Percentiles rank a stretch among this genome's conserved stretches.
These are phyloP conservation scores for Cotesia chilonis DNA, from an alignment of 1,140 invertebrate species.

Conservation along the genomic window DNA sequence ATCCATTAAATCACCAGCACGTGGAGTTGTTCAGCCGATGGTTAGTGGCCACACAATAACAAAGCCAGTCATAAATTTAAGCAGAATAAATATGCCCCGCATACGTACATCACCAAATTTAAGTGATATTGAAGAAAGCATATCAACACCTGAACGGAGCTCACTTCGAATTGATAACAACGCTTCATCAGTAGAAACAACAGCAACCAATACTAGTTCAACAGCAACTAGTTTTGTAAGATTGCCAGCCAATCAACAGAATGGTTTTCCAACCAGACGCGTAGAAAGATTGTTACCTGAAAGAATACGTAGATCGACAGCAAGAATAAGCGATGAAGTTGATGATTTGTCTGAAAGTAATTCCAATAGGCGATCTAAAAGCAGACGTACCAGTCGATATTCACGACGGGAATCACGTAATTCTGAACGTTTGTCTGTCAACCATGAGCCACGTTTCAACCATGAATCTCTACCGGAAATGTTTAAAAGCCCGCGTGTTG, in stretches of 20 bases:
- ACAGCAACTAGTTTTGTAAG: not conserved
- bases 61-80: conserved; percentile 62
- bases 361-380: conserved; percentile 38
- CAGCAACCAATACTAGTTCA: too few relatives aligned
- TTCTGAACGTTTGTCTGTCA: not conserved
- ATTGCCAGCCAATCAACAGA: conserved; percentile 20
- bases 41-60: conserved; percentile 63
- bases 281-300: conserved; percentile 41
- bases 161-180: conserved; percentile 24
- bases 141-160: conserved; percentile 40
- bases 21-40: conserved; percentile 62
- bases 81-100: conserved; percentile 58
- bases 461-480: conserved; percentile 32
- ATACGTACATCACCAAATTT: conserved; percentile 51
- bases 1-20: conserved; percentile 56
- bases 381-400: conserved; percentile 41
- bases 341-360: conserved; percentile 39
- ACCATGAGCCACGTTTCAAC: conserved; percentile 6
- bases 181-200: not conserved
- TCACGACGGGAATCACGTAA: conserved; percentile 42
- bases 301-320: conserved; percentile 44
- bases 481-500: conserved; percentile 51
- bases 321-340: conserved; percentile 48
- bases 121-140: conserved; percentile 55
- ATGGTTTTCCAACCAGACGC: conserved; percentile 39